Evolutionary conservation across 2,888 invertebrate species (phyloP).

Genomic region (Polymixis lichenea): DNA sequence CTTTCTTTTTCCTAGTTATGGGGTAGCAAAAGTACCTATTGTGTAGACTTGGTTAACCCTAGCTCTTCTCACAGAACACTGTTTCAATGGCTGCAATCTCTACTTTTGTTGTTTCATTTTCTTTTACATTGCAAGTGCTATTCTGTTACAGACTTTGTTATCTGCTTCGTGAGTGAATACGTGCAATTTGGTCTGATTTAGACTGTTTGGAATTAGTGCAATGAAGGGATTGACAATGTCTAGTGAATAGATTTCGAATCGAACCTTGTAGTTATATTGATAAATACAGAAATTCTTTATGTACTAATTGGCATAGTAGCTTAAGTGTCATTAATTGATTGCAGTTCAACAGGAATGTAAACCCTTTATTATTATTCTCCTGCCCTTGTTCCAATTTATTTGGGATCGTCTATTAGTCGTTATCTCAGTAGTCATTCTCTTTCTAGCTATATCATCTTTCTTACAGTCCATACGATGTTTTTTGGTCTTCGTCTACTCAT

Average conservation of each 20-base stretch:
- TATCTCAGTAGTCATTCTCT: no score
- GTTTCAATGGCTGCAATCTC: slow-evolving; percentile 39
- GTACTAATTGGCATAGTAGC: no score
- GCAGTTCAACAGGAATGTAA: neutral
- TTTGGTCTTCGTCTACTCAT: no score
- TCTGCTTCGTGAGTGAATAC: slow-evolving; percentile 35
- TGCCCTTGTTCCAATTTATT: no score
- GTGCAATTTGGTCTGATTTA: slow-evolving; percentile 36
- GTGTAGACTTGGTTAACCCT: slow-evolving; percentile 17
- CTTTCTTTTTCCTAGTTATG: neutral
- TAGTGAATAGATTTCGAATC: neutral
- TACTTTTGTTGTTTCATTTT: slow-evolving; percentile 34
- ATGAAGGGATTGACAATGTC: neutral
- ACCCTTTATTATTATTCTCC: no score
- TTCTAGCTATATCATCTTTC: no score
- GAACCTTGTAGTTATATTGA: neutral
- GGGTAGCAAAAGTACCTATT: slow-evolving; percentile 6
- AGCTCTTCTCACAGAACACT: slow-evolving; percentile 1
- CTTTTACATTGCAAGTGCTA: slow-evolving; percentile 34
- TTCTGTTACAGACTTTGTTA: slow-evolving; percentile 14
- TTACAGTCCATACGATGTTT: no score
- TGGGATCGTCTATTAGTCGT: no score
- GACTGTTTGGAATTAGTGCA: neutral
- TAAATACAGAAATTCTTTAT: neutral
- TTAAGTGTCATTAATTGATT: no score